phyloP scores from a whole-genome alignment of 1,140 invertebrate species.

The Drosophila yakuba region DNA sequence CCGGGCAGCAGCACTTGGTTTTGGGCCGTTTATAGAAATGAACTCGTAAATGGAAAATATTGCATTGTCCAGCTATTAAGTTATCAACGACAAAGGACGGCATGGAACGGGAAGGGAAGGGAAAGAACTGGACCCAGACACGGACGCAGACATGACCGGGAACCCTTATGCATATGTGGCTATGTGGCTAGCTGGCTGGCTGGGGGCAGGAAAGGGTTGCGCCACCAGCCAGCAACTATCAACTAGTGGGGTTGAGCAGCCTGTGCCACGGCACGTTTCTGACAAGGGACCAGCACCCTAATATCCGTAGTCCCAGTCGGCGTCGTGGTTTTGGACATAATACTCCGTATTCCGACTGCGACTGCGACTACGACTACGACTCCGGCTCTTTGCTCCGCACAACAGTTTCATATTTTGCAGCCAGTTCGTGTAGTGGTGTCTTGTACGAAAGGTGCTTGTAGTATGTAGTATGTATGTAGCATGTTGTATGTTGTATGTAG shows the following conservation, averaged over 20 bases:
- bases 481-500: slow-evolving; percentile 26
- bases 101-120: background rate
- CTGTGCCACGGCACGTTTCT: slow-evolving; percentile 22
- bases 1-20: slow-evolving; percentile 1
- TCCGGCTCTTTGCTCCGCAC: slow-evolving; percentile 1
- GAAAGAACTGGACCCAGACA: background rate
- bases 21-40: slow-evolving; percentile 37
- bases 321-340: slow-evolving; percentile 48
- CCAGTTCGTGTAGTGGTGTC: slow-evolving; percentile 44
- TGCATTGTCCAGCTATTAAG: slow-evolving; percentile 76
- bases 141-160: slow-evolving; percentile 18
- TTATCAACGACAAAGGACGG: slow-evolving; percentile 62
- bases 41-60: slow-evolving; percentile 71
- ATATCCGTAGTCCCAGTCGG: slow-evolving; percentile 11
- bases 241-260: slow-evolving; percentile 12
- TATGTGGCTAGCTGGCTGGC: background rate
- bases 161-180: slow-evolving; percentile 45
- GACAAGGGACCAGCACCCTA: slow-evolving; percentile 1
- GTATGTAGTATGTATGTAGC: slow-evolving; percentile 15
- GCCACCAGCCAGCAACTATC: slow-evolving; percentile 4
- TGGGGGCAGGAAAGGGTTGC: slow-evolving; percentile 11
- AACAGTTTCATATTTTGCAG: slow-evolving; percentile 55
- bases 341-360: slow-evolving; percentile 20
- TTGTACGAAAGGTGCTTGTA: slow-evolving; percentile 36
- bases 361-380: background rate